phyloP scores from a whole-genome alignment of 1,140 invertebrate genomes.

The Danaus plexippus region DNA sequence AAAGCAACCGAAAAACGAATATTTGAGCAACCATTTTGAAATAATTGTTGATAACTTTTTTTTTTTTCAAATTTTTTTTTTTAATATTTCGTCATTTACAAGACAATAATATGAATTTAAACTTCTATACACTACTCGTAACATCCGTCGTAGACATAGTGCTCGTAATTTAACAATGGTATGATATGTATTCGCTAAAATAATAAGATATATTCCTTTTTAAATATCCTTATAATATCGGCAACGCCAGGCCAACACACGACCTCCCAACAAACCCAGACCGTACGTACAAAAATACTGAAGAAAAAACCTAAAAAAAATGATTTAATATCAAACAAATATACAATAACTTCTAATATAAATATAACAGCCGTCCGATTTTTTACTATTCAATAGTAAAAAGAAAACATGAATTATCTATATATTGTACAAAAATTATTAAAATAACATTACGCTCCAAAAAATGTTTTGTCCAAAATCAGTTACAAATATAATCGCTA shows the following conservation, averaged over 20 bases:
- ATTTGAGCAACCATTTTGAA: slow-evolving; percentile 57
- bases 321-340: slow-evolving; percentile 41
- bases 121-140: slow-evolving; percentile 47
- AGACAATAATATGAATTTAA: slow-evolving; percentile 41
- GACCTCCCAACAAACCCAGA: slow-evolving; percentile 28
- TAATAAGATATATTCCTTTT: too few species aligned
- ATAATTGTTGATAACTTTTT: slow-evolving; percentile 41
- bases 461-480: too few species aligned
- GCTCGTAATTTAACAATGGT: slow-evolving; percentile 29
- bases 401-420: slow-evolving; percentile 7
- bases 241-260: too few species aligned
- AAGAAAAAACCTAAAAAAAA: too few species aligned
- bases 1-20: slow-evolving; percentile 18
- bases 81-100: slow-evolving; percentile 31
- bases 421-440: slow-evolving; percentile 2
- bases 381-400: slow-evolving; percentile 66
- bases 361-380: slow-evolving; percentile 63
- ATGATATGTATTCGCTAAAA: slow-evolving; percentile 48
- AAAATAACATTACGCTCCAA: background rate
- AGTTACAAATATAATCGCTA: too few species aligned
- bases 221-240: too few species aligned
- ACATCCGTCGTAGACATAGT: slow-evolving; percentile 28
- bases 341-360: slow-evolving; percentile 60
- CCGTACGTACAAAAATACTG: slow-evolving; percentile 14
- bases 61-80: slow-evolving; percentile 38